Percentiles rank a stretch among this genome's conserved stretches.
These are phyloP conservation scores for Drosophila carrolli DNA, from an alignment of 1,140 invertebrate species.

Conservation along the genomic window DNA sequence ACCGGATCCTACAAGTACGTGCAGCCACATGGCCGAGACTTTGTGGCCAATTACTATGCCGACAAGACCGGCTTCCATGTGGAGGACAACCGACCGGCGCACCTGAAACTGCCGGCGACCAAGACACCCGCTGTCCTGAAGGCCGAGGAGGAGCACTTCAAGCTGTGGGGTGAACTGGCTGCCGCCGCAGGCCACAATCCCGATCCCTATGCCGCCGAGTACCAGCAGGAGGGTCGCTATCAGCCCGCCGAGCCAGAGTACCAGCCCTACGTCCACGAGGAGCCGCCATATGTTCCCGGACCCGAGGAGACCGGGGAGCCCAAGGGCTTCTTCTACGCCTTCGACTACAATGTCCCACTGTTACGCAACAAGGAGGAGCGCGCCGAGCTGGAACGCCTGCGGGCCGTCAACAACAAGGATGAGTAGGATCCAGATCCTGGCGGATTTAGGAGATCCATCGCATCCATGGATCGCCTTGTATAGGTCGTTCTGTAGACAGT, in stretches of 20 bases:
- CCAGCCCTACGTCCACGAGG: slow-evolving; percentile 74
- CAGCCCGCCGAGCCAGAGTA: slow-evolving; percentile 60
- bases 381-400: slow-evolving; percentile 72
- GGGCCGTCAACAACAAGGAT: slow-evolving; percentile 76
- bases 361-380: slow-evolving; percentile 81
- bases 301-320: slow-evolving; percentile 86
- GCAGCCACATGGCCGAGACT: slow-evolving; percentile 81
- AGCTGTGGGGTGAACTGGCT: slow-evolving; percentile 87
- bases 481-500: slow-evolving; percentile 51
- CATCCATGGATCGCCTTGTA: slow-evolving; percentile 27
- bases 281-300: slow-evolving; percentile 74
- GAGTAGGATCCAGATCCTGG: slow-evolving; percentile 36
- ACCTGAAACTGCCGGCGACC: slow-evolving; percentile 86
- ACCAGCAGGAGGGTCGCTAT: slow-evolving; percentile 73
- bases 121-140: slow-evolving; percentile 87
- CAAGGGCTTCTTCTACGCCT: slow-evolving; percentile 89
- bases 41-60: slow-evolving; percentile 87
- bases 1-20: slow-evolving; percentile 83
- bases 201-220: slow-evolving; percentile 84
- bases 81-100: slow-evolving; percentile 88
- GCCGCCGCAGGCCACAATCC: slow-evolving; percentile 85
- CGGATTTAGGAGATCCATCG: slow-evolving; percentile 7
- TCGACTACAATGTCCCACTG: slow-evolving; percentile 87
- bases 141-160: slow-evolving; percentile 87
- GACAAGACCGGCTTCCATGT: slow-evolving; percentile 88